A percentile compares a stretch with the other conserved stretches of the same genome.
Evolutionary conservation across 2,888 invertebrate genomes (phyloP).

Genomic region (Pachliopta kotzebuea): DNA sequence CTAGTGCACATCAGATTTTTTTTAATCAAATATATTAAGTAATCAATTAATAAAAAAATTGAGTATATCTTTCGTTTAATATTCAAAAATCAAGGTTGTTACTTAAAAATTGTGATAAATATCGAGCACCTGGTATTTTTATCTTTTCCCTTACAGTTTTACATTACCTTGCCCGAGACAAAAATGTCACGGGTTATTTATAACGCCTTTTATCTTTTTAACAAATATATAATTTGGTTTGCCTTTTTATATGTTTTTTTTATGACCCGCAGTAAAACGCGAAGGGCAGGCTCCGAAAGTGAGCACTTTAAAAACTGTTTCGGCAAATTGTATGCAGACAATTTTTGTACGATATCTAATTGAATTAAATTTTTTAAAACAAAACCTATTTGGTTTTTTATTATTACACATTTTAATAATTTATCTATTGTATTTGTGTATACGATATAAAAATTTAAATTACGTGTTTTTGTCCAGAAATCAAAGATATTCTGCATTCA

Average conservation of each 20-base stretch:
- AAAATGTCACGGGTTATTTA: slow-evolving; percentile 53
- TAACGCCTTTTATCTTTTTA: slow-evolving; percentile 47
- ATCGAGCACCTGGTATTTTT: not conserved
- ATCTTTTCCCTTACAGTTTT: slow-evolving; percentile 8
- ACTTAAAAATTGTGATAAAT: not conserved
- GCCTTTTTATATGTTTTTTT: slow-evolving; percentile 41
- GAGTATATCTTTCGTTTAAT: too few relatives aligned
- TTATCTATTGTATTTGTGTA: too few relatives aligned
- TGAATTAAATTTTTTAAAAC: too few relatives aligned
- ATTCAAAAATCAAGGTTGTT: too few relatives aligned
- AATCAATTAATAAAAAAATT: too few relatives aligned
- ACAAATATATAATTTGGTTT: slow-evolving; percentile 47
- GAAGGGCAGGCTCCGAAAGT: slow-evolving; percentile 45
- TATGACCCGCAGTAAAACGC: slow-evolving; percentile 54
- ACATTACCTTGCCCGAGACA: slow-evolving; percentile 38
- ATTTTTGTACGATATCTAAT: slow-evolving; percentile 8
- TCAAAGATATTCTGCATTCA: too few relatives aligned
- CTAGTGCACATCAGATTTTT: too few relatives aligned
- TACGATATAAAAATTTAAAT: too few relatives aligned
- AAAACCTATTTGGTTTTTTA: too few relatives aligned
- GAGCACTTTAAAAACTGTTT: slow-evolving; percentile 44
- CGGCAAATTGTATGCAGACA: slow-evolving; percentile 19
- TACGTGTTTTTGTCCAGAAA: too few relatives aligned
- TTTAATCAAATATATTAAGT: too few relatives aligned
- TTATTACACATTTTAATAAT: too few relatives aligned